These are phyloP conservation scores for Lagorchestes hirsutus DNA, from an alignment of 2,797 vertebrate species.

Conservation along the genomic window DNA sequence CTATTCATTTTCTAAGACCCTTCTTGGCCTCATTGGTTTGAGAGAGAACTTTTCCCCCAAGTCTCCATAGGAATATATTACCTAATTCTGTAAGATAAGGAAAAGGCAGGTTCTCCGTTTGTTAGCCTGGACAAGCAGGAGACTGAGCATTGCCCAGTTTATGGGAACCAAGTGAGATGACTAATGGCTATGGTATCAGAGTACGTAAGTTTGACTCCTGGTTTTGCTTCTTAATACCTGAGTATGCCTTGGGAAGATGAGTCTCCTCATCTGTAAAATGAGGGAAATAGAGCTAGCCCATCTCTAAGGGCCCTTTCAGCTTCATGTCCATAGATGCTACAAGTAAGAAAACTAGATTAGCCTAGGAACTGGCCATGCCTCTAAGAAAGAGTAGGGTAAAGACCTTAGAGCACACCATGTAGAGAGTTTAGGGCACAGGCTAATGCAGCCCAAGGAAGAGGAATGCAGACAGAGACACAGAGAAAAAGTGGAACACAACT, in stretches of 20 bases:
- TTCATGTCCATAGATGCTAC: background rate
- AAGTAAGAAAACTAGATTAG: background rate
- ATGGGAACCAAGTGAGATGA: background rate
- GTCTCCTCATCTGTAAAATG: background rate
- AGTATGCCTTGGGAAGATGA: background rate
- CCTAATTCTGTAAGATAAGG: background rate
- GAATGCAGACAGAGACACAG: background rate
- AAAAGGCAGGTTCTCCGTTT: background rate
- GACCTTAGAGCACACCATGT: background rate
- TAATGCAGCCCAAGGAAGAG: background rate
- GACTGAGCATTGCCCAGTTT: background rate
- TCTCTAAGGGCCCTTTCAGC: background rate
- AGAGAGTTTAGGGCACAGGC: background rate
- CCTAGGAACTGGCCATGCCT: background rate
- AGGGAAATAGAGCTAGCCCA: background rate
- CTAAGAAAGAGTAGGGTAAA: background rate
- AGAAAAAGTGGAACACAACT: background rate
- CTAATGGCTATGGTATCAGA: background rate
- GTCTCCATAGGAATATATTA: background rate
- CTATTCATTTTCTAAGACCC: background rate
- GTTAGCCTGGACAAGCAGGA: background rate
- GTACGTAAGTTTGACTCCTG: background rate
- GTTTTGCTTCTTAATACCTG: background rate
- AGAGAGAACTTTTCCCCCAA: background rate
- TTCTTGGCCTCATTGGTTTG: background rate